Percentiles rank a stretch among this genome's conserved stretches.
These are phyloP conservation scores for Heliocidaris erythrogramma DNA, from an alignment of 35 echinoderm and acorn worm species.

Conservation along the genomic window DNA sequence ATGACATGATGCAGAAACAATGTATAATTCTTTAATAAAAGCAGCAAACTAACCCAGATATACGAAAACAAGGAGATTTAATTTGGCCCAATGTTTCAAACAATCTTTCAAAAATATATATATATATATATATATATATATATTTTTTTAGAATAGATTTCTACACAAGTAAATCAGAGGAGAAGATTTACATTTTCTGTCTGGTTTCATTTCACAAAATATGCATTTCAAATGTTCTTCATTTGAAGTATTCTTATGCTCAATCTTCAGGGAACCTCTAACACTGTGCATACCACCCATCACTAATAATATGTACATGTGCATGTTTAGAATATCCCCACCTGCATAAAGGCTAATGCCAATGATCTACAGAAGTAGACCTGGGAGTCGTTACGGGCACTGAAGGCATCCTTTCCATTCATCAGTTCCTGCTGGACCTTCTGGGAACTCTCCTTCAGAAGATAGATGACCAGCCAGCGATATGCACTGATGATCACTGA, in stretches of 20 bases:
- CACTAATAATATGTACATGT: background rate
- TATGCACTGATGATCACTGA: constrained; percentile 76
- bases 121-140: too few species aligned
- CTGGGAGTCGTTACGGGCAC: constrained; percentile 85
- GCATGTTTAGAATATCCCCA: background rate
- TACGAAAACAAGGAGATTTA: too few species aligned
- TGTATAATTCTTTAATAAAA: too few species aligned
- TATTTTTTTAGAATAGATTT: too few species aligned
- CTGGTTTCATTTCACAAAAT: background rate
- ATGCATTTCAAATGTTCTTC: too few species aligned
- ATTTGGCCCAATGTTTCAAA: too few species aligned
- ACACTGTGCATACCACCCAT: background rate
- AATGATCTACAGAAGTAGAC: constrained; percentile 84
- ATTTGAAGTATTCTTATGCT: background rate
- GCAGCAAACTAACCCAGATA: too few species aligned
- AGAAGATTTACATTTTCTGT: too few species aligned
- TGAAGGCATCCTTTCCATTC: constrained; percentile 88
- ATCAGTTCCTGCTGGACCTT: constrained; percentile 61
- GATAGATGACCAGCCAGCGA: constrained; percentile 88
- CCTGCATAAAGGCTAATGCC: constrained; percentile 81
- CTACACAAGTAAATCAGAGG: too few species aligned
- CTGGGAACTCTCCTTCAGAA: constrained; percentile 72
- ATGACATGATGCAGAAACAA: too few species aligned
- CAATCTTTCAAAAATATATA: too few species aligned
- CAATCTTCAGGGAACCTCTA: too few species aligned